Percentiles rank a stretch among this genome's conserved stretches.
phyloP scores from a whole-genome alignment of 2,888 invertebrate genomes.

The Scrobipalpa atriplicella region DNA sequence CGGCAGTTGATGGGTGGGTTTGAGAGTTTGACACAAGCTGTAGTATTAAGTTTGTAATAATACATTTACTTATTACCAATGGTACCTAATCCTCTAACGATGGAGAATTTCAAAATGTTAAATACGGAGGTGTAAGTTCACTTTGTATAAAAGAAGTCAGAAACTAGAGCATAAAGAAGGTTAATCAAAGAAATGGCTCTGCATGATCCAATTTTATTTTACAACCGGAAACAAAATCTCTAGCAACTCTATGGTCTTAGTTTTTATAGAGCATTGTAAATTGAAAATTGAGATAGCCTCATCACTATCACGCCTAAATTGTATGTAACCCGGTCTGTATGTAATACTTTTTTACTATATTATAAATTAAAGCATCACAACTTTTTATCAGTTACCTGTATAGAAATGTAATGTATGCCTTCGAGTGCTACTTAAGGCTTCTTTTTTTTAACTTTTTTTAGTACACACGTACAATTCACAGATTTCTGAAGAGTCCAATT shows the following conservation, averaged over 20 bases:
- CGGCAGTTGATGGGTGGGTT: too few species aligned
- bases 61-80: too few species aligned
- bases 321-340: neutral
- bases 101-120: too few species aligned
- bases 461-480: constrained; percentile 37
- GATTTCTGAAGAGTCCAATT: constrained; percentile 51
- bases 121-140: too few species aligned
- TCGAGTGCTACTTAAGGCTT: neutral
- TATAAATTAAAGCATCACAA: too few species aligned
- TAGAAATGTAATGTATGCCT: neutral
- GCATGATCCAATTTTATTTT: neutral
- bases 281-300: neutral
- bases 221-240: neutral
- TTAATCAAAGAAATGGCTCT: neutral
- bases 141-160: too few species aligned
- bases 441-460: neutral
- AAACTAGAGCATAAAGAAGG: neutral
- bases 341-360: neutral
- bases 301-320: neutral
- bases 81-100: too few species aligned
- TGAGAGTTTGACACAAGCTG: too few species aligned
- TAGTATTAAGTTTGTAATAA: too few species aligned
- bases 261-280: constrained; percentile 4
- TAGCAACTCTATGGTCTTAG: neutral
- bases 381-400: neutral